Conservation (phyloP, 2,113 vertebrate genomes). For the Oreocharis arfaki region DNA sequence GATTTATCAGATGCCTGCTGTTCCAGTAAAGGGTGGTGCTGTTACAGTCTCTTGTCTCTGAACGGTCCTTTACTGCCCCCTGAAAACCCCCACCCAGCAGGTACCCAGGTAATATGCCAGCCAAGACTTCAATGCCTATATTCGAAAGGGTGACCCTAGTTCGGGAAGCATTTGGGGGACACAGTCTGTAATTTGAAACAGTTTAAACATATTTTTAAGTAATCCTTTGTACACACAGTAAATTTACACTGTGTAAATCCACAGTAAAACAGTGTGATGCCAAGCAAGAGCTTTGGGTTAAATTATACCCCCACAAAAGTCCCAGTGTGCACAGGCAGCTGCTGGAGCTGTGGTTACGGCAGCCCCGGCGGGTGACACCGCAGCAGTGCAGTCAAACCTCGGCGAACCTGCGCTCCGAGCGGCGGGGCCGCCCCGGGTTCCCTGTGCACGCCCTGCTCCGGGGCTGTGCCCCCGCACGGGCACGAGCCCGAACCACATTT, state of each 20-base stretch:
- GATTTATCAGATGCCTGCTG: not conserved
- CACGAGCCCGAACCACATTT: accelerated
- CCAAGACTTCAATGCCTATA: not conserved
- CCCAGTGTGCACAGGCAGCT: not conserved
- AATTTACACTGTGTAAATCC: no score
- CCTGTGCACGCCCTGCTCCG: not conserved
- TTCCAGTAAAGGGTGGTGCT: not conserved
- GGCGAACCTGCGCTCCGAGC: not conserved
- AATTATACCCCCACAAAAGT: constrained; percentile 12
- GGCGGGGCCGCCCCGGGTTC: not conserved
- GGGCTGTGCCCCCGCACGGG: not conserved
- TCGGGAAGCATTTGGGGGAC: not conserved
- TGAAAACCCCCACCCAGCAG: not conserved
- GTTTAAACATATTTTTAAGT: constrained; percentile 38
- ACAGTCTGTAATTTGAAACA: not conserved
- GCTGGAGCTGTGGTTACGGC: not conserved
- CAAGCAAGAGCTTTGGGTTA: not conserved
- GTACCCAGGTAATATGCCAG: not conserved
- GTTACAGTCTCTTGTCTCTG: not conserved
- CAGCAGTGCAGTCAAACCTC: not conserved
- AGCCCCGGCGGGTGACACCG: not conserved
- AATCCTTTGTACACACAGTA: no score
- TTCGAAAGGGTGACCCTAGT: not conserved
- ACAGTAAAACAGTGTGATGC: not conserved
- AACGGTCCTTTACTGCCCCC: not conserved